Base-by-base conservation (phyloP, 2,113 vertebrate genomes). In the Elephas maximus region DNA sequence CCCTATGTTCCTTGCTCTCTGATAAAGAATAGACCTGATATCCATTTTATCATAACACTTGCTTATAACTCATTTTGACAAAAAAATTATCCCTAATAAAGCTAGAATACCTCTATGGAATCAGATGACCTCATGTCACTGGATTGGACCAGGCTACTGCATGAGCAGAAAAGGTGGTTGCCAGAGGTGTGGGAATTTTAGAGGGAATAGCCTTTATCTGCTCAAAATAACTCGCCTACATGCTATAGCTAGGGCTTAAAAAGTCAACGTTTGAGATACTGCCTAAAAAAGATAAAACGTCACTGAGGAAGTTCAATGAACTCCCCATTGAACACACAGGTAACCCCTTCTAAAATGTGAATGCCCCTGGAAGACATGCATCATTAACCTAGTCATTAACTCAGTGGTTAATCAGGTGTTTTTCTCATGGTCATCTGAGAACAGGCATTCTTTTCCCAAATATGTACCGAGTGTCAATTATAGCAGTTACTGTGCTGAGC, bases 381-480 rank as follows among this genome's bases (percentile, higher is more conserved):
- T 71, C 80, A 63, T 65, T 90, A 94, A 90, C 57, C 83, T 84
- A 23, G 60, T 41, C 67, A 92, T 67, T 92, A 94, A 80, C 37
- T 21, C 24, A 57, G 60, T 91, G 77, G 65, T 76, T 87, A 80
- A 53, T 96, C 83, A 48, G 60, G 77, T 74, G 48, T 24, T 74
- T 85, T 90, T 76, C 33, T 96, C 80, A 69, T 45, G 48, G 53
- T 88, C 48, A 20, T 74, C 37, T 21, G 6, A 94, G 77, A 94
- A 86, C 18, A 67, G 26, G 63, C 89, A 57, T 71, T 78, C 15
- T 53, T 37, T 69, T 6, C 57, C 24, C 41, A 82, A 81, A 67
- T 74, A 26, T 84, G 15, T 67, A 33, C 45, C 79, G 33, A 73
- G 6, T 89, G 88, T 28, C 0, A 0, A 45, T 71, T 57, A 24